These are phyloP conservation scores for Eolophus roseicapilla DNA, from an alignment of 2,113 vertebrate genomes.

Conservation along the genomic window DNA sequence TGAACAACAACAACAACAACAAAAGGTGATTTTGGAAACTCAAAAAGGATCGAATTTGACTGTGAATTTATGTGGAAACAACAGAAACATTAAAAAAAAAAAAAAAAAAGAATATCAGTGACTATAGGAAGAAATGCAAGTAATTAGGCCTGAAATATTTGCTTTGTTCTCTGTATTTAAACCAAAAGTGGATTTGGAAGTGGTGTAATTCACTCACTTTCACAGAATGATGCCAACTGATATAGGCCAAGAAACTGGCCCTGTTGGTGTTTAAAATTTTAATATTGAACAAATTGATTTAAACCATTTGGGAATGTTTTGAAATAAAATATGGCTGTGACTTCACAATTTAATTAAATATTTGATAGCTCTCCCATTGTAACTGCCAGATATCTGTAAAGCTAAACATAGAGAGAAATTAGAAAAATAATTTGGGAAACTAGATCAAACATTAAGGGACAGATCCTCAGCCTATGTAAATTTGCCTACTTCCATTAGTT, in stretches of 20 bases:
- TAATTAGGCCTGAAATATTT: not conserved
- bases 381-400: not conserved
- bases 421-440: not conserved
- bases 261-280: not conserved
- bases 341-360: not conserved
- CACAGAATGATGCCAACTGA: not conserved
- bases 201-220: not conserved
- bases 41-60: not conserved
- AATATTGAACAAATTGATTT: not conserved
- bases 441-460: not conserved
- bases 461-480: not conserved
- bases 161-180: not conserved
- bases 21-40: not conserved
- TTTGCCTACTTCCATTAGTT: not conserved
- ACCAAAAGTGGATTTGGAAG: not conserved
- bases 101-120: not conserved
- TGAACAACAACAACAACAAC: not conserved
- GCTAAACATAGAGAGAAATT: not conserved
- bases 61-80: not conserved
- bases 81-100: not conserved
- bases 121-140: not conserved
- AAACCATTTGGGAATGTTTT: not conserved
- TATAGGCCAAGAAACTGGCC: not conserved
- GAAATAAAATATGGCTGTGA: not conserved
- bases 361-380: not conserved